Evolutionary conservation across 2,797 vertebrate genomes (phyloP), one percentile per base, ranked within the genome.

Genomic region (Cirrhinus molitorella): DNA sequence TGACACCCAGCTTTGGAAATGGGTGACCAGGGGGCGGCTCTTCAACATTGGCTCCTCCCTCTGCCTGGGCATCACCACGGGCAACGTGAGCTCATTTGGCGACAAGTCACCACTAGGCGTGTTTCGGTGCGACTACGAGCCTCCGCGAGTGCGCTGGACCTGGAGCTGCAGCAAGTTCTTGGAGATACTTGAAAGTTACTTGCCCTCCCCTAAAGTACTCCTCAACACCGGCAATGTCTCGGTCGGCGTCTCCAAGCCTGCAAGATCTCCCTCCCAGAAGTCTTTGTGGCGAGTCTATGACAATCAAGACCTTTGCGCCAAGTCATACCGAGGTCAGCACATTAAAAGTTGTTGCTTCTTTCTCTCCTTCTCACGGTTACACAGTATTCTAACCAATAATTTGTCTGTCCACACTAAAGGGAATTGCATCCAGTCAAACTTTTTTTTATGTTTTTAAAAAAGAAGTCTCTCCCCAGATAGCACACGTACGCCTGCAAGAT

Each of bases 1-100:
- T 0, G 92, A 90, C 0, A 88, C 89, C 85, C 97, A 99, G 91
- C 95, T 95, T 87, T 99, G 98, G 98, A 97, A 97, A 91, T 99
- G 97, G 97, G 98, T 99, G 87, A 97, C 96, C 1, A 93, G 96
- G 14, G 95, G 95, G n/a, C 97, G 98, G 34, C 96, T 99, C 87
- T 98, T 98, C 93, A 99, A 95, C 89, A 87, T 99, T 83, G 98
- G 97, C 45, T 91, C 96, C 84, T 96, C 96, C 71, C 94, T 96
- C 81, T 99, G 98, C 90, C 93, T 99, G 91, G 97, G 96, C 28
- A 85, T 96, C 55, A 92, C 90, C 87, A 85, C 88, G 0, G 92
- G 91, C 12, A 94, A 95, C 4, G 5, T 74, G 82, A 94, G 84
- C 0, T 89, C 88, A 63, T 63, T 49, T 10, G 87, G 3, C 4